Evolutionary conservation across 1,140 invertebrate species (phyloP).

Genomic region (Cotesia typhae): DNA sequence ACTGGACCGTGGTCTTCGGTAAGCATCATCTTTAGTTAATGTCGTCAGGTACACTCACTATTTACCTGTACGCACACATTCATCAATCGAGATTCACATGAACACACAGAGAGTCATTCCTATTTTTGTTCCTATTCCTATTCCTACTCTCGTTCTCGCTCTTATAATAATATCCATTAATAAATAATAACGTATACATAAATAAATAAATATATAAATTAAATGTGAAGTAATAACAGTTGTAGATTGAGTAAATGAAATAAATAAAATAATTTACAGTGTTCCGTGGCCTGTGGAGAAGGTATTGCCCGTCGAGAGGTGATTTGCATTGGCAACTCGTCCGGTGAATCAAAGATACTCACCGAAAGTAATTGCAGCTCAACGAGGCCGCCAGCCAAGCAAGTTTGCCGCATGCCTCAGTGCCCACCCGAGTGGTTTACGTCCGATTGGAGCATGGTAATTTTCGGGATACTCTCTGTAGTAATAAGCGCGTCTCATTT

Average conservation of each 20-base stretch:
- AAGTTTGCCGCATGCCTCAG: conserved; percentile 64
- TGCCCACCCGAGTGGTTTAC: conserved; percentile 73
- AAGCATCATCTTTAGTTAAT: conserved; percentile 48
- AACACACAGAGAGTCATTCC: too few species aligned
- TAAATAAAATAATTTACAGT: conserved; percentile 64
- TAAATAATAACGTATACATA: too few species aligned
- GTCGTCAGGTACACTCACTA: background rate
- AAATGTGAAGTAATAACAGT: background rate
- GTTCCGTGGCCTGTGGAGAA: conserved; percentile 72
- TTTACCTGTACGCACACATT: background rate
- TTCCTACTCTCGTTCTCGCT: too few species aligned
- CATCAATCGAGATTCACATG: background rate
- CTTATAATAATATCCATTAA: too few species aligned
- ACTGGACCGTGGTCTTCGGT: conserved; percentile 74
- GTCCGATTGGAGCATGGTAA: conserved; percentile 72
- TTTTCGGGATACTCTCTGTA: conserved; percentile 23
- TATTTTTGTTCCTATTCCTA: too few species aligned
- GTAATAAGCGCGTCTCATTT: conserved; percentile 39
- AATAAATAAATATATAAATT: too few species aligned
- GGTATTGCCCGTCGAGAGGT: conserved; percentile 70
- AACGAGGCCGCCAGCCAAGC: conserved; percentile 58
- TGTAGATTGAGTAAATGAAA: conserved; percentile 4
- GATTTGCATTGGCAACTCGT: conserved; percentile 67
- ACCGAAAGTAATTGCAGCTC: conserved; percentile 62
- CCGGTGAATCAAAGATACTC: conserved; percentile 54